Conservation (phyloP, 2,797 vertebrate genomes). For the Gallinago stenura region DNA sequence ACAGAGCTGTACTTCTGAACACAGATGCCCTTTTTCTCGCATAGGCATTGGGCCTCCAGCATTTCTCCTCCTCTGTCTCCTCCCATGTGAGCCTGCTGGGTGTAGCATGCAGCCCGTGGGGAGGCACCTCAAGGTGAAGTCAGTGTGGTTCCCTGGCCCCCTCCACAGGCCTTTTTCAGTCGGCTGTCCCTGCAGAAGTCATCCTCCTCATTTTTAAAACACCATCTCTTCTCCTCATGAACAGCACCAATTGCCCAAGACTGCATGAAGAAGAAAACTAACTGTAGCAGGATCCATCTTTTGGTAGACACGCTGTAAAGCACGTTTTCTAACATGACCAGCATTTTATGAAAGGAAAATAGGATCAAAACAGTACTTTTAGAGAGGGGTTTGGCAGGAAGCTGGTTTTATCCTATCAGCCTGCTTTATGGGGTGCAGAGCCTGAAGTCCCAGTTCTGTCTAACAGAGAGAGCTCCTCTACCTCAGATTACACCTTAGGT, state of each 20-base stretch:
- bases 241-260: background rate
- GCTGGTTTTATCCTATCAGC: background rate
- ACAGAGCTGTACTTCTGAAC: background rate
- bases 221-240: background rate
- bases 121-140: background rate
- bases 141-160: background rate
- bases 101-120: background rate
- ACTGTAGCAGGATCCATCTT: rapidly evolving
- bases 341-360: background rate
- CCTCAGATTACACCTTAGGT: background rate
- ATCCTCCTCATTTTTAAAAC: background rate
- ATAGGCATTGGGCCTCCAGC: background rate
- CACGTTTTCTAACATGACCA: background rate
- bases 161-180: background rate
- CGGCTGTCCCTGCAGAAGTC: background rate
- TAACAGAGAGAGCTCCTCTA: background rate
- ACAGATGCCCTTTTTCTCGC: background rate
- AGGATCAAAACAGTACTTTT: background rate
- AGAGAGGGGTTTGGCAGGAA: background rate
- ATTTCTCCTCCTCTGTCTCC: background rate
- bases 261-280: background rate
- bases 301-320: rapidly evolving
- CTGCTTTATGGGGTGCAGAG: background rate
- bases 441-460: background rate
- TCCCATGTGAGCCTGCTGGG: rapidly evolving